Conservation (phyloP, 1,140 invertebrate species). For the Spodoptera frugiperda region DNA sequence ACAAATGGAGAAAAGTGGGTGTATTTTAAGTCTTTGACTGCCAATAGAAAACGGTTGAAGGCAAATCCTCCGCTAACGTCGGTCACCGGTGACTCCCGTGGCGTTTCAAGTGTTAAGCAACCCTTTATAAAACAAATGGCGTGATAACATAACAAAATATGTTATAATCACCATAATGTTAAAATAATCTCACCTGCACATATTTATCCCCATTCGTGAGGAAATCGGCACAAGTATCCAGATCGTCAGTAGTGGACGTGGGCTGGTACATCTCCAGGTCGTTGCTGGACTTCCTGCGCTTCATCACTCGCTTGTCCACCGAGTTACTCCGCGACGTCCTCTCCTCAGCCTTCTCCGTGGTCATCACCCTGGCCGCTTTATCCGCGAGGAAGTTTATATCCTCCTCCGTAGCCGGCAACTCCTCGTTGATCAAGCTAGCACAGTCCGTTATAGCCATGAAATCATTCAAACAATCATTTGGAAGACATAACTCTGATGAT, state of each 20-base stretch:
- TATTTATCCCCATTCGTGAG: slow-evolving; percentile 74
- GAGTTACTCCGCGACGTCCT: slow-evolving; percentile 64
- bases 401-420: slow-evolving; percentile 66
- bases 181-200: slow-evolving; percentile 70
- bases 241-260: slow-evolving; percentile 79
- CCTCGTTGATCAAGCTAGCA: slow-evolving; percentile 70
- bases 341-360: slow-evolving; percentile 73
- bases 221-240: slow-evolving; percentile 73
- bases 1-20: too few species aligned
- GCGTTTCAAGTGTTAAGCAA: too few species aligned
- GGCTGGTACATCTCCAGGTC: slow-evolving; percentile 82
- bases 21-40: too few species aligned
- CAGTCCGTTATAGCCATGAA: slow-evolving; percentile 82
- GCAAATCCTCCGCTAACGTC: too few species aligned
- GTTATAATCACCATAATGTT: too few species aligned
- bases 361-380: slow-evolving; percentile 80
- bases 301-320: slow-evolving; percentile 66
- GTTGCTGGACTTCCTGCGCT: slow-evolving; percentile 76
- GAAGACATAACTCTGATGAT: slow-evolving; percentile 79
- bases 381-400: slow-evolving; percentile 79
- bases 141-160: too few species aligned
- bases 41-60: too few species aligned
- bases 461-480: slow-evolving; percentile 82
- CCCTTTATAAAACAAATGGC: too few species aligned
- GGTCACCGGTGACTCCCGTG: too few species aligned